Conservation (phyloP, 2,797 vertebrate genomes). For the Uromys caudimaculatus region DNA sequence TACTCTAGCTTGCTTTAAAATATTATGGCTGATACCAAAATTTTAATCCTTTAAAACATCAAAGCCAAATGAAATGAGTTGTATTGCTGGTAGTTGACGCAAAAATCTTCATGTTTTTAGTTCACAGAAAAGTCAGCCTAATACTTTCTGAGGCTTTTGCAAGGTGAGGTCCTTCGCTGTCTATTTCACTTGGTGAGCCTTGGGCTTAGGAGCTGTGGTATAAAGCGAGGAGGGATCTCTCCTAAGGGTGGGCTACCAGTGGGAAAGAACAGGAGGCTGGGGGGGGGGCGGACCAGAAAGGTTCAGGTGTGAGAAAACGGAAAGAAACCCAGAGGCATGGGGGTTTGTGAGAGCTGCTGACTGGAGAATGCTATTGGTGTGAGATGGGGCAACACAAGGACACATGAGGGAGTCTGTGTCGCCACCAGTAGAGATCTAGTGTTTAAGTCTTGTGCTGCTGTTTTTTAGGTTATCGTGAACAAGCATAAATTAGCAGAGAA, state of each 20-base stretch:
- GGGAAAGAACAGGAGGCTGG: neutral
- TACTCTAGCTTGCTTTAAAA: neutral
- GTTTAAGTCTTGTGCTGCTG: neutral
- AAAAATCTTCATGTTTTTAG: neutral
- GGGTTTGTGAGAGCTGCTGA: neutral
- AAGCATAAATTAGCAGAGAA: neutral
- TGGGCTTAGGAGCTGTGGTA: neutral
- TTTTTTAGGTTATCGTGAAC: neutral
- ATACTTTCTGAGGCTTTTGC: neutral
- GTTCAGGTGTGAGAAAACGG: neutral
- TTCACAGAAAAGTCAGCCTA: neutral
- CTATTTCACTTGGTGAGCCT: rapidly evolving
- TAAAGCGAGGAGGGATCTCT: neutral
- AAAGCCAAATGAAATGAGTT: neutral
- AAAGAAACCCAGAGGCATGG: rapidly evolving
- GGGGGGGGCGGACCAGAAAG: neutral
- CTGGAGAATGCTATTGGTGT: rapidly evolving
- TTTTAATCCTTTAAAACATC: neutral
- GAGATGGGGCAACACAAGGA: rapidly evolving
- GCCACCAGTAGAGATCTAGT: rapidly evolving
- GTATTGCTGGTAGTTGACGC: rapidly evolving
- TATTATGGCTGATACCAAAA: neutral
- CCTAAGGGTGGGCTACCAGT: rapidly evolving
- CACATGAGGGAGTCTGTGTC: rapidly evolving
- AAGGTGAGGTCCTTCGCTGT: neutral